Evolutionary conservation across 2,113 vertebrate genomes (phyloP).

Genomic region (Callaeas wilsoni): DNA sequence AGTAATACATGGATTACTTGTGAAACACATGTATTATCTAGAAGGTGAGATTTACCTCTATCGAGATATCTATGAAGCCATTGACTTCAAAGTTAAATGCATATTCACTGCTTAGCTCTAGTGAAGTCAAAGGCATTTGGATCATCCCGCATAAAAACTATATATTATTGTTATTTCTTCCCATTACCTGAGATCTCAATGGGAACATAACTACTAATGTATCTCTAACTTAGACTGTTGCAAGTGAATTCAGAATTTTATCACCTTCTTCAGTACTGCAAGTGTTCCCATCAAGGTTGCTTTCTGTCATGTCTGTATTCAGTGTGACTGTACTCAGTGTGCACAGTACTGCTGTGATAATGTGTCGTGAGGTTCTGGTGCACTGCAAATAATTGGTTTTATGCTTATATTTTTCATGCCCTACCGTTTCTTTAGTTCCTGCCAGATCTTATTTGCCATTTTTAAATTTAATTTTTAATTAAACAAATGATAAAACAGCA

Average conservation of each 20-base stretch:
- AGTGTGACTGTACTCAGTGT: neutral
- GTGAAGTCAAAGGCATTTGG: slow-evolving; percentile 19
- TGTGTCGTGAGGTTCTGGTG: neutral
- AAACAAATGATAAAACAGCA: neutral
- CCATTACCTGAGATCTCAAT: slow-evolving; percentile 26
- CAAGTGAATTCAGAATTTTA: slow-evolving; percentile 42
- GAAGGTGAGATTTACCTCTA: neutral
- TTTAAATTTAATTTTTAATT: slow-evolving; percentile 7
- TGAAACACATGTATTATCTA: neutral
- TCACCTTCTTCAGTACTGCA: neutral
- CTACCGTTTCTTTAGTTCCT: neutral
- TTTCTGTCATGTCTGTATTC: slow-evolving; percentile 2
- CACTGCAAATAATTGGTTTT: neutral
- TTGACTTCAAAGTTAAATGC: neutral
- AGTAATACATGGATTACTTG: neutral
- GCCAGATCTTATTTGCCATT: neutral
- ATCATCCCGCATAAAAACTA: neutral
- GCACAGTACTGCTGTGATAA: slow-evolving; percentile 16
- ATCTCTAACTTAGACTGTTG: neutral
- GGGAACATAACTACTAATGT: slow-evolving; percentile 28
- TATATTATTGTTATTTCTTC: slow-evolving; percentile 44
- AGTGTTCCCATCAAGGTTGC: neutral
- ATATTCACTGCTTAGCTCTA: neutral
- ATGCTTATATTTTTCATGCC: neutral
- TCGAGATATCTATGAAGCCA: neutral